Conservation (phyloP, 2,888 invertebrate genomes). For the Tipula lateralis region DNA sequence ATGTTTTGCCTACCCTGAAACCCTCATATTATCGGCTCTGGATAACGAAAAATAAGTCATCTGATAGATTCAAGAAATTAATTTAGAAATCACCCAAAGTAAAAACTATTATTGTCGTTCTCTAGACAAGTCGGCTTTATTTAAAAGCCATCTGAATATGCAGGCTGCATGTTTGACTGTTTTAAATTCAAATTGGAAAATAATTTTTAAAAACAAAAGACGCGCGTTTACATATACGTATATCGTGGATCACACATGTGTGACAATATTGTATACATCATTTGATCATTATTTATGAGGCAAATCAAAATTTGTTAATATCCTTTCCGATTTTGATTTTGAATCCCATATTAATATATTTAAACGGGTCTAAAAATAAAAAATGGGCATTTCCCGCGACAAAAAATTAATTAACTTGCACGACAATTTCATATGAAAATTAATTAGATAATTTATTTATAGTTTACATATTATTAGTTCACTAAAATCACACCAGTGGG, state of each 20-base stretch:
- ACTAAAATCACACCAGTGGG: not conserved
- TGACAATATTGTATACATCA: not conserved
- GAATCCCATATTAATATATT: not conserved
- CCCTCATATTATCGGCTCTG: too few relatives aligned
- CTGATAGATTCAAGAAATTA: too few relatives aligned
- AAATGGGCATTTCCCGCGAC: slow-evolving; percentile 1
- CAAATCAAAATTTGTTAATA: slow-evolving; percentile 19
- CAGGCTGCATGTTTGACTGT: too few relatives aligned
- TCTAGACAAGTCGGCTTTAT: too few relatives aligned
- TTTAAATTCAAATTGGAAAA: not conserved
- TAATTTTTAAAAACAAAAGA: not conserved
- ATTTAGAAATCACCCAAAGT: too few relatives aligned
- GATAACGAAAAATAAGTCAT: too few relatives aligned
- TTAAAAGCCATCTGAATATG: too few relatives aligned
- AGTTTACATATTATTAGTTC: not conserved
- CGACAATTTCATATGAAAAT: not conserved
- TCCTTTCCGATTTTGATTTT: not conserved
- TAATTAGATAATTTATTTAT: not conserved
- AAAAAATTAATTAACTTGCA: not conserved
- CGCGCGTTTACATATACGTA: not conserved
- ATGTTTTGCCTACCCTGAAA: too few relatives aligned
- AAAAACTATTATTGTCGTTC: too few relatives aligned
- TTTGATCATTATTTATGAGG: slow-evolving; percentile 19
- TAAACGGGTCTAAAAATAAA: not conserved
- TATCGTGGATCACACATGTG: not conserved